Conservation (phyloP, 2,797 vertebrate genomes). For the Ambastaia sidthimunki region DNA sequence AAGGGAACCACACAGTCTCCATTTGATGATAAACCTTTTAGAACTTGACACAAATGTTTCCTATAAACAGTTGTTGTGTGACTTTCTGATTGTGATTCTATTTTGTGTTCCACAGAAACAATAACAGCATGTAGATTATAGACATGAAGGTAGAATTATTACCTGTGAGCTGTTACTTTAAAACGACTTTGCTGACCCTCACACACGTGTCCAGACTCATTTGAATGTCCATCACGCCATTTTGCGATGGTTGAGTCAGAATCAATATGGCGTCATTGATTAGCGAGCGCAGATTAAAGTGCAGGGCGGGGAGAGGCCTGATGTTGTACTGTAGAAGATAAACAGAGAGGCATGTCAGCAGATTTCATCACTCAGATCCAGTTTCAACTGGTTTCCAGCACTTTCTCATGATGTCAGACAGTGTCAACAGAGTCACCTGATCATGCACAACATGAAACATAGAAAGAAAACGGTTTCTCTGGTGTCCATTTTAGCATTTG, state of each 20-base stretch:
- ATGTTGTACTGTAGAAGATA: slow-evolving; percentile 34
- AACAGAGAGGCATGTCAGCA: slow-evolving; percentile 46
- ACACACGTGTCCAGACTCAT: slow-evolving; percentile 26
- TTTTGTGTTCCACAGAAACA: neutral
- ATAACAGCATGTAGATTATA: neutral
- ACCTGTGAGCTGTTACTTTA: neutral
- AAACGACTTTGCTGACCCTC: neutral
- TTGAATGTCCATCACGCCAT: slow-evolving; percentile 2
- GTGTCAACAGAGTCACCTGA: slow-evolving; percentile 14
- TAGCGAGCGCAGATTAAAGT: slow-evolving; percentile 13
- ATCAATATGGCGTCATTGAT: slow-evolving; percentile 31
- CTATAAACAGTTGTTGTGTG: too few relatives aligned
- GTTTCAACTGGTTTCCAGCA: slow-evolving; percentile 31
- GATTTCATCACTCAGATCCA: slow-evolving; percentile 53
- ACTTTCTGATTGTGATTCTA: too few relatives aligned
- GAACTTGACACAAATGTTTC: too few relatives aligned
- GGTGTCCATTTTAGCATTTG: neutral
- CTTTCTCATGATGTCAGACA: slow-evolving; percentile 38
- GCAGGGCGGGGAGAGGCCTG: neutral
- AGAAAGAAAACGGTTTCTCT: neutral
- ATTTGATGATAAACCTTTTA: too few relatives aligned
- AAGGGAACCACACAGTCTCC: too few relatives aligned
- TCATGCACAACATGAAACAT: neutral
- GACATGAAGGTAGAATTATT: too few relatives aligned
- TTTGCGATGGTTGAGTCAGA: slow-evolving; percentile 42